phyloP scores from a whole-genome alignment of 92 coral and sea anemone species.

The Parazoanthus swiftii region DNA sequence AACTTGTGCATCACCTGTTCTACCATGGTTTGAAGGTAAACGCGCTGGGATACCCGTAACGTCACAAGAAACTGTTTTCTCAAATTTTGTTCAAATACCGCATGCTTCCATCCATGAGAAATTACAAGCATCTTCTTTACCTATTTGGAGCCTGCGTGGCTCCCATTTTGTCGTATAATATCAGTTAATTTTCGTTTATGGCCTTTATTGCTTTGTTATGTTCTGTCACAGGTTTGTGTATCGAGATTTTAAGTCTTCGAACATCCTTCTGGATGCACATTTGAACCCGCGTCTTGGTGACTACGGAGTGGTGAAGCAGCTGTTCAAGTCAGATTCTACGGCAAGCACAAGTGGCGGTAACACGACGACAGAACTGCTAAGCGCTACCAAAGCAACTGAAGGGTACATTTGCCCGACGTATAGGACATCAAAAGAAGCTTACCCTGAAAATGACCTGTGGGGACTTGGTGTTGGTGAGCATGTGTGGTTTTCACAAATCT shows the following conservation, averaged over 20 bases:
- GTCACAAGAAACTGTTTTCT: no score
- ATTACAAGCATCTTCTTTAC: no score
- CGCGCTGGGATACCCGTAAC: no score
- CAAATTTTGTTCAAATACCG: no score
- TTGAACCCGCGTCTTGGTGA: constrained; percentile 41
- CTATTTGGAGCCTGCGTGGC: no score
- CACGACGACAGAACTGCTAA: constrained; percentile 11
- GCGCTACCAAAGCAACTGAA: constrained; percentile 29
- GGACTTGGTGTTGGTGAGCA: constrained; percentile 39
- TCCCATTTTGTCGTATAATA: no score
- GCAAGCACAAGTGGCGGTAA: constrained; percentile 14
- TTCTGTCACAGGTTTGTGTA: constrained; percentile 29
- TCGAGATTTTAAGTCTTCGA: constrained; percentile 30
- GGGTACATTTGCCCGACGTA: constrained; percentile 34
- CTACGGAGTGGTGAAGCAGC: constrained; percentile 30
- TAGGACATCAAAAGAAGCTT: neutral
- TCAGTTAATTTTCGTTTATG: no score
- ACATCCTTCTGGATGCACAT: constrained; percentile 14
- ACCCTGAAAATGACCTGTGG: constrained; percentile 37
- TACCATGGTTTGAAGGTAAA: no score
- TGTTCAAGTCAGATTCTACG: neutral
- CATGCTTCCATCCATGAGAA: no score
- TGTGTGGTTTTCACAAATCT: neutral
- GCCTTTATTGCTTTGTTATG: neutral
- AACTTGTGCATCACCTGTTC: no score